Evolutionary conservation across 2,888 invertebrate genomes (phyloP).

Genomic region (Chrysomela aeneicollis): DNA sequence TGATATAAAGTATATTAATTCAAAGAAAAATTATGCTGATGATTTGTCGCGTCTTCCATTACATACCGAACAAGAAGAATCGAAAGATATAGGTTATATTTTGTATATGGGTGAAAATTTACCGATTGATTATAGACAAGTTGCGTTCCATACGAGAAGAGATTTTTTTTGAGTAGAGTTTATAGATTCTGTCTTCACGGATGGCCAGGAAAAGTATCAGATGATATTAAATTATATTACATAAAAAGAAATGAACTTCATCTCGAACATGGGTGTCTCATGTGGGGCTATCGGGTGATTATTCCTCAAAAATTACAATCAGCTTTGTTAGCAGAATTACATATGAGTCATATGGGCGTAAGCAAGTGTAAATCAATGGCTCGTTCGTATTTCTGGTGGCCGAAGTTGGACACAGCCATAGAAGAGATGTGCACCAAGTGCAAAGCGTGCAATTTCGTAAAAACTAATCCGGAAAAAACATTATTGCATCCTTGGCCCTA

Average conservation of each 20-base stretch:
- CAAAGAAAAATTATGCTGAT: neutral
- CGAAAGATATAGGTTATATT: no score
- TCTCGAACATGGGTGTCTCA: neutral
- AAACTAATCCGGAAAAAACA: no score
- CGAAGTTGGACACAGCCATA: neutral
- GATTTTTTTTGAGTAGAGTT: neutral
- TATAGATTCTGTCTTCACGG: neutral
- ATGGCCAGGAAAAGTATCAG: neutral
- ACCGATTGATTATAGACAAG: neutral
- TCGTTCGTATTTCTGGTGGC: neutral
- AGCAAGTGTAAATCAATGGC: neutral
- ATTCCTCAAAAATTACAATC: neutral
- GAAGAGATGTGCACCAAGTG: neutral
- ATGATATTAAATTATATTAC: neutral
- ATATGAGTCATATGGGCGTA: neutral
- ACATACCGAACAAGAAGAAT: neutral
- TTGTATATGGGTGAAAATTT: no score
- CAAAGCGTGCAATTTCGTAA: no score
- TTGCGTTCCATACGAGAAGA: no score
- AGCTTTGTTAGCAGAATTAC: neutral
- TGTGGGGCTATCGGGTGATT: neutral
- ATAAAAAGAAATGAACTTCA: neutral
- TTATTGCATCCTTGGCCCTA: no score
- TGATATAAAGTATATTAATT: neutral
- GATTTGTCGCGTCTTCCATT: neutral